Evolutionary conservation across 2,888 invertebrate species (phyloP), one percentile per base, ranked within the genome.

Genomic region (Lamellibrachia satsuma): DNA sequence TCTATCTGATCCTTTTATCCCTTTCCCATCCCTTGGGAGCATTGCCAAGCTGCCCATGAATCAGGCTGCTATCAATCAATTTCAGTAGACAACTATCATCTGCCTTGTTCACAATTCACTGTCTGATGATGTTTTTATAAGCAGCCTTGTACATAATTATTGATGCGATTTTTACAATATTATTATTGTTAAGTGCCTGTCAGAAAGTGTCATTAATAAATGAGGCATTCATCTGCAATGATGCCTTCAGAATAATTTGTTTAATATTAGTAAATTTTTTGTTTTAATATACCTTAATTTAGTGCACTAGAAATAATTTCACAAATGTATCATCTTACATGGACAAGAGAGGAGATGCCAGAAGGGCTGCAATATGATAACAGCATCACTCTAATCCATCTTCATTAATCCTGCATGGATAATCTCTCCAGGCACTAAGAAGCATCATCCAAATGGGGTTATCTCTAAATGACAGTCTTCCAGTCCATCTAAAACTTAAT

Each of bases 361-460:
- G n/a, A 75, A 75, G 75, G 75, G 22, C 75, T 15, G 60, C 22
- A n/a, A 75, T 75, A 75, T 15, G 75, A 75, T 75, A 22, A 1
- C 3, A n/a, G 75, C 75, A 75, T 75, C 6, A 22, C 15, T 75
- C 75, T n/a, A 2, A 75, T 75, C 75, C 75, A 75, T 75, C 75
- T 75, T 75, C 75, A 75, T 75, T 75, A 75, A 75, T 75, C 75
- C 75, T 75, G 75, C n/a, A 6, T 75, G 75, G 55, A 22, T 75
- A 75, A 75, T 75, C 75, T 75, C 22, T 75, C 75, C 75, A 75
- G 75, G 75, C 75, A 75, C 75, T 75, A n/a, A 22, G 75, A 75
- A 22, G 75, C 75, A 75, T 75, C n/a, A 75, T 75, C 75, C 75
- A 75, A 75, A 75, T 75, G 75, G n/a, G 75, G 22, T 22, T 75